Percentiles rank a stretch among this genome's conserved stretches.
Conservation (phyloP, 2,888 invertebrate genomes). For the Epicampocera succincta region DNA sequence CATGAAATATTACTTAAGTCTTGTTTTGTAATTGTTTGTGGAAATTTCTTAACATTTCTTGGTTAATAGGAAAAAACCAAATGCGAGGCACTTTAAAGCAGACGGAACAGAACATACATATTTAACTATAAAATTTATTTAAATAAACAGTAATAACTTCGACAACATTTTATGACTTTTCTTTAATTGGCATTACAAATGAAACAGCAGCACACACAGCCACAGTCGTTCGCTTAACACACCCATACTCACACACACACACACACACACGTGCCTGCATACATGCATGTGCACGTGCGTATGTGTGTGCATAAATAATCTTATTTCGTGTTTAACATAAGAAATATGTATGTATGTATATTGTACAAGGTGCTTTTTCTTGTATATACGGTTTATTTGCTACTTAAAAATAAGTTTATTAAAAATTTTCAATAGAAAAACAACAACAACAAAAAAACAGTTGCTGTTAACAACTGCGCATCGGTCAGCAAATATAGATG, state of each 20-base stretch:
- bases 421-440: not conserved
- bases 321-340: slow-evolving; percentile 26
- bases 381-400: slow-evolving; percentile 19
- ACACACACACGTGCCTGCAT: not conserved
- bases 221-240: not conserved
- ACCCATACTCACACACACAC: not conserved
- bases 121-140: slow-evolving; percentile 40
- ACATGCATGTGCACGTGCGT: not conserved
- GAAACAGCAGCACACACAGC: not conserved
- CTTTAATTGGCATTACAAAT: slow-evolving; percentile 36
- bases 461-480: no score
- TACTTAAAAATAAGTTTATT: slow-evolving; percentile 9
- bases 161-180: slow-evolving; percentile 52
- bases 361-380: no score
- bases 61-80: not conserved
- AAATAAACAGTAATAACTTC: slow-evolving; percentile 41
- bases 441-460: no score
- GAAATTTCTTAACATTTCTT: slow-evolving; percentile 4
- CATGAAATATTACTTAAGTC: no score
- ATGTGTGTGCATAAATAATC: not conserved
- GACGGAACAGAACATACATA: slow-evolving; percentile 6
- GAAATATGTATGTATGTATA: no score
- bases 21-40: not conserved
- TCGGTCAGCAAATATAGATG: not conserved
- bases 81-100: not conserved